Conservation (phyloP, 2,113 vertebrate species). For the Pangasianodon hypophthalmus region DNA sequence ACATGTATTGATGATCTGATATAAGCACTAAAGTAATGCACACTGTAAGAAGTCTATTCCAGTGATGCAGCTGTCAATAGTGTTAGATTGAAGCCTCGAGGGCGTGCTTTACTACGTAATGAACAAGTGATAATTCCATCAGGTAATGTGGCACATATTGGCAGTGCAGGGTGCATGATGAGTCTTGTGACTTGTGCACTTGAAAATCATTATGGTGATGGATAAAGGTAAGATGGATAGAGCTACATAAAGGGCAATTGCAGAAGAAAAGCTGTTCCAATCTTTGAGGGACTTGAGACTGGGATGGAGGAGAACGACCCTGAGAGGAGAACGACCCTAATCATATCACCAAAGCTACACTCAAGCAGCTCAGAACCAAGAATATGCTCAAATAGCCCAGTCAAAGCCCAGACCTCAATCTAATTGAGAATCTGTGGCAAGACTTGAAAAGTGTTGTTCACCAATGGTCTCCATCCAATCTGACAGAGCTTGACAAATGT, state of each 20-base stretch:
- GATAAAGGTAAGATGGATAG: not conserved
- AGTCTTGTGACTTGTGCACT: not conserved
- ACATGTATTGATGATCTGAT: not conserved
- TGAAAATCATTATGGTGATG: not conserved
- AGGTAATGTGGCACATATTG: not conserved
- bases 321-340: not conserved
- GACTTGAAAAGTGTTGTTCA: not conserved
- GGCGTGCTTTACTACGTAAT: not conserved
- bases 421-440: not conserved
- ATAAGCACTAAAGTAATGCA: not conserved
- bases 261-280: not conserved
- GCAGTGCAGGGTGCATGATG: not conserved
- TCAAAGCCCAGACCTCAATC: not conserved
- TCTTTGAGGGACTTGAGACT: not conserved
- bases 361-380: not conserved
- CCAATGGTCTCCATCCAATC: not conserved
- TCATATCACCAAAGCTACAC: not conserved
- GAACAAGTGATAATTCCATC: slow-evolving; percentile 7
- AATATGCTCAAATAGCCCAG: not conserved
- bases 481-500: not conserved
- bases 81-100: not conserved
- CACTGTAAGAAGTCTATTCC: not conserved
- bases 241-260: not conserved
- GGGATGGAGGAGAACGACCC: not conserved
- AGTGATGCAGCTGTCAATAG: not conserved